Base-by-base conservation (phyloP, 2,797 vertebrate genomes). In the Tenualosa ilisha region DNA sequence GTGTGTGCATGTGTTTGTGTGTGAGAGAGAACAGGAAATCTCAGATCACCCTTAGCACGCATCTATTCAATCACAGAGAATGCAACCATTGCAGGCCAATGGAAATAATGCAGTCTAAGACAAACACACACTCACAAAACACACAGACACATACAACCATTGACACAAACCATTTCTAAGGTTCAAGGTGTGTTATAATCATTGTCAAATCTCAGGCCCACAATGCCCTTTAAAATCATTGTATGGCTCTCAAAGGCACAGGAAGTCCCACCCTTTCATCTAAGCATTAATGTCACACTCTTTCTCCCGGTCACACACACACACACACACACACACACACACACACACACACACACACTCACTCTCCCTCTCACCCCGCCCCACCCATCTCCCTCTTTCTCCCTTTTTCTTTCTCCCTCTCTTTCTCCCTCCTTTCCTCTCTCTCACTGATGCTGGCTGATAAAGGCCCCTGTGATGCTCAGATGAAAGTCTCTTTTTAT, bases 401-500 rank as follows among this genome's bases (percentile, higher is more conserved):
- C 4, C 17, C 53, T 56, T 8, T 15, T 22, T 2, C 61, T 8
- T 24, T 65, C n/a, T 31, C n/a, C 24, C 24, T 31, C n/a, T 26
- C 24, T 12, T 8, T 31, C n/a, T 26, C n/a, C 13, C 17, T 3
- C 24, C 0, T 6, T 26, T 12, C 11, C 63, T 65, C 24, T 65
- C 63, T 31, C 24, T 65, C 13, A 84, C 75, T 85, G 83, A 81
- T 81, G 79, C 40, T 31, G 63, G 81, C 51, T 81, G 53, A 87
- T 84, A 86, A 85, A 84, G 61, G 59, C 12, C 82, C 82, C 46
- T 81, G 72, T 83, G 81, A 85, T 84, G 82, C 17, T 75, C 31
- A 40, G 86, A 85, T 85, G 81, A 85, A 85, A 85, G 86, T 86
- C 72, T 59, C 75, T 59, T 79, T 88, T 81, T 81, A 85, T 65